Evolutionary conservation across 2,797 vertebrate genomes (phyloP), one percentile per base, ranked within the genome.

Genomic region (Limosa lapponica): DNA sequence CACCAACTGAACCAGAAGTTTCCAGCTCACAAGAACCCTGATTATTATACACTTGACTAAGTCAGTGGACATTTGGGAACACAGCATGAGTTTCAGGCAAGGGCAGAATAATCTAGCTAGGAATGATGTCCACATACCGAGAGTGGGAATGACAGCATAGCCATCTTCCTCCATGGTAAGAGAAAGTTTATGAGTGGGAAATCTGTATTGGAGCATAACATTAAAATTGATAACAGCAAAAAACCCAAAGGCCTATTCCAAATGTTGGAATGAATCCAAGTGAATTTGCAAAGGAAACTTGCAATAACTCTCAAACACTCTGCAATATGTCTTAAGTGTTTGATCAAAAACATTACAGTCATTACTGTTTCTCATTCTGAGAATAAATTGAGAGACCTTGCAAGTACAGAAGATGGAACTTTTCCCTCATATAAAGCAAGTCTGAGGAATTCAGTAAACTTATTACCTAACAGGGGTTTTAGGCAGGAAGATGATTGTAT

Each of bases 311-410:
- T 83, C 52, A 49, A 67, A 90, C 43, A 55, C 34, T 69, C 39
- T 36, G 71, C 72, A 86, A 65, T 73, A 44, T 16, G 48, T 88
- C 82, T 80, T 37, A 80, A 74, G 39, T 61, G 44, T 74, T 78
- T 86, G 72, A 94, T 91, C 75, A 90, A 87, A 92, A 80, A 64
- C 65, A 82, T 79, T 75, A 67, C 36, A 74, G 59, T 66, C 79
- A 52, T 82, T 85, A 82, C 44, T 57, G 57, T 41, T 95, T 71
- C 72, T 78, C 67, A 71, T 85, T 61, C 51, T 65, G 61, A 88
- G 58, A 93, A 93, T 52, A 90, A 93, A 90, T 37, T 49, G 36
- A 70, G 46, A 87, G 34, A 49, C 17, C 66, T 44, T 65, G 22
- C 46, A 75, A 69, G 65, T 14, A 43, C 6, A 65, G 69, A 86